Base-by-base conservation (phyloP, 2,113 vertebrate genomes). In the Tragelaphus scriptus region DNA sequence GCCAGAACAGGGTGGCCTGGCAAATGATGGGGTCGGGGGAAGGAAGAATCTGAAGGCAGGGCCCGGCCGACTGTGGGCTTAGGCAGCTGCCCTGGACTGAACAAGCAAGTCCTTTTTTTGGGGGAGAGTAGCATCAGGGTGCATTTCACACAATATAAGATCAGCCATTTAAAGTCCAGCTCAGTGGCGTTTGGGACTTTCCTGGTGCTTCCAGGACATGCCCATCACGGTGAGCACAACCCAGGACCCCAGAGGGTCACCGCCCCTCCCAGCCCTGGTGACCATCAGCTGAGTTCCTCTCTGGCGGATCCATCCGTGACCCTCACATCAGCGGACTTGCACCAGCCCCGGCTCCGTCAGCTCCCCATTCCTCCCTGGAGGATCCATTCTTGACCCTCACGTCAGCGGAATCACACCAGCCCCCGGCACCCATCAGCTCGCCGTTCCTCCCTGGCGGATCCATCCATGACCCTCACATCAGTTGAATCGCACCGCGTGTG, bases 261-360 rank as follows among this genome's bases (percentile, higher is more conserved):
- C 12, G 40, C 36, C 19, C 0, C 0, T 40, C 11, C 55, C 14
- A 4, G 16, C 6, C 77, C 51, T 0, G 5, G 36, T 17, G 21
- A 7, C 28, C 8, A 0, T 53, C 17, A 0, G 3, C 3, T 63
- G 19, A 13, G 16, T 15, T 85, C 30, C 55, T 75, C 36, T 5
- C 56, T 28, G 9, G 23, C 0, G 25, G 17, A 15, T 19, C 40
- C 6, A 3, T 36, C 80, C 1, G 0, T 14, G 44, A 47, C 26
- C 25, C 44, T 7, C 15, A 0, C 2, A 1, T 7, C 6, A 5
- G 7, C 0, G 49, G 30, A 32, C 6, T 1, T 19, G 0, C 2
- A 15, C 61, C 7, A 6, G 44, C 44, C 44, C 44, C 44, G 44
- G 44, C 44, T 11, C 49, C 49, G 2, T 68, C 19, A 0, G 3